Percentiles rank a stretch among this genome's conserved stretches.
Conservation (phyloP, 2,113 vertebrate genomes). For the Chionomys nivalis region DNA sequence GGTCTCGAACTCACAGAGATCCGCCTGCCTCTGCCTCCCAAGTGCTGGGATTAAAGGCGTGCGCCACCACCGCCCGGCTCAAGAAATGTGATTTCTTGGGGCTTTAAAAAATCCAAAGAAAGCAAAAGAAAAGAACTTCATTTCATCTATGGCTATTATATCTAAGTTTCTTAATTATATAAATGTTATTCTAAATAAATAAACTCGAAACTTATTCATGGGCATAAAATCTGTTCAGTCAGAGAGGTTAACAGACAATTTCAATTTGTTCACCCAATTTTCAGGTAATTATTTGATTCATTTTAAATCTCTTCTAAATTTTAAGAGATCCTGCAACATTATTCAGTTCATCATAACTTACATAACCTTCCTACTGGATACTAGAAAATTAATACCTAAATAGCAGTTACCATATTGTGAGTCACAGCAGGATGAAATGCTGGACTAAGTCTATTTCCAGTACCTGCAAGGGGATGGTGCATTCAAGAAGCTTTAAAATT, state of each 20-base stretch:
- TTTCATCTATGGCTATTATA: background rate
- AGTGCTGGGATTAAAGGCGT: no score
- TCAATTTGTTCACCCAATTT: background rate
- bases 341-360: background rate
- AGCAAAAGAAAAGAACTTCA: background rate
- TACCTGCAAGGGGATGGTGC: rapidly evolving
- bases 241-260: background rate
- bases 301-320: no score
- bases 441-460: background rate
- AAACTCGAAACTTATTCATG: background rate
- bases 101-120: background rate
- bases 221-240: background rate
- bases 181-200: background rate
- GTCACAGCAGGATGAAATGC: background rate
- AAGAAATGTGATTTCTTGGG: background rate
- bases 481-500: background rate
- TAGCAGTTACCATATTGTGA: background rate
- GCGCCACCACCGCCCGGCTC: no score
- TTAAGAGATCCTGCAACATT: no score
- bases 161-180: no score
- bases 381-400: background rate
- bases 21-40: no score
- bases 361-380: background rate
- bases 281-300: no score
- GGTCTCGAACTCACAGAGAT: no score